Evolutionary conservation across 2,797 vertebrate species (phyloP).

Genomic region (Oryzias sinensis): DNA sequence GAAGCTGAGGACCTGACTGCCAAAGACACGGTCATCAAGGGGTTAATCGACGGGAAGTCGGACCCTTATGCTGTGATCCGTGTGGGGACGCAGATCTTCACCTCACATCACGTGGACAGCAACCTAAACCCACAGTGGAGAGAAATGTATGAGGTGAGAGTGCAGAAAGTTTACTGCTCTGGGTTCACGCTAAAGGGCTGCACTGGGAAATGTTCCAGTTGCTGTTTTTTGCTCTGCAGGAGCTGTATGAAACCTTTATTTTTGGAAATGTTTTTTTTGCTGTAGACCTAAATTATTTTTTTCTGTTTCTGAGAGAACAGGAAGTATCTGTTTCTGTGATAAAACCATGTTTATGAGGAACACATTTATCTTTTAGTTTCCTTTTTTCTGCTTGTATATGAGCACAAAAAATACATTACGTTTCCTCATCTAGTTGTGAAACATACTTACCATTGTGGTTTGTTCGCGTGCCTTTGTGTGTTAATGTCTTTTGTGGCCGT

Average conservation of each 20-base stretch:
- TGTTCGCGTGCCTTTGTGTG: conserved; percentile 58
- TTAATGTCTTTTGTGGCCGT: conserved; percentile 46
- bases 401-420: conserved; percentile 3
- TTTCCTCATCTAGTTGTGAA: conserved; percentile 7
- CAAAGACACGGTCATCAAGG: conserved; percentile 91
- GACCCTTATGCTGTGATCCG: conserved; percentile 90
- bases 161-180: conserved; percentile 32
- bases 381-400: conserved; percentile 9
- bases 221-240: conserved; percentile 20
- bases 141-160: conserved; percentile 89
- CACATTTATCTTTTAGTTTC: conserved; percentile 13
- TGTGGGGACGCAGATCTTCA: conserved; percentile 90
- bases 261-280: conserved; percentile 3
- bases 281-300: conserved; percentile 11
- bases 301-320: conserved; percentile 39
- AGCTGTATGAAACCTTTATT: conserved; percentile 5
- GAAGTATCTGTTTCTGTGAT: conserved; percentile 45
- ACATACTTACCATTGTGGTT: conserved; percentile 36
- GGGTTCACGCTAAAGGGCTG: conserved; percentile 6
- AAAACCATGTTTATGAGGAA: conserved; percentile 28
- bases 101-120: conserved; percentile 86
- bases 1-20: conserved; percentile 85
- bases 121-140: conserved; percentile 91
- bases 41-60: conserved; percentile 89
- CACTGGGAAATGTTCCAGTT: conserved; percentile 12